A percentile compares a stretch with the other conserved stretches of the same genome.
Conservation (phyloP, 2,113 vertebrate genomes). For the Canis aureus region DNA sequence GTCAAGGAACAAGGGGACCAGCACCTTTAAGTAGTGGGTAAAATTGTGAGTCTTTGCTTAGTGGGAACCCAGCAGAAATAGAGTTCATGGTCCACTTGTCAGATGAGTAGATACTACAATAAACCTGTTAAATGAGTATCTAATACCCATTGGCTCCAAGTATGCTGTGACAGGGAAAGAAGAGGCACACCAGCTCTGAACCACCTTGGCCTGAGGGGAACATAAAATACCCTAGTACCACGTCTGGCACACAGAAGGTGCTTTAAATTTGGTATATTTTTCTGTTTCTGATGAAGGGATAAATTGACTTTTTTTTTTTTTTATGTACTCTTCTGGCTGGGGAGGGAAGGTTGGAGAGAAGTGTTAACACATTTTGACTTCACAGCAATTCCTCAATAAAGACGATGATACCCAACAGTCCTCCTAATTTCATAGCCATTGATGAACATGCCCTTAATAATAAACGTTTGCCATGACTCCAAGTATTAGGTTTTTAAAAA, state of each 20-base stretch:
- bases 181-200: neutral
- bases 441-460: neutral
- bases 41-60: conserved; percentile 68
- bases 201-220: neutral
- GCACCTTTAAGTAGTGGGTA: conserved; percentile 27
- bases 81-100: conserved; percentile 77
- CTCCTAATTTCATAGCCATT: neutral
- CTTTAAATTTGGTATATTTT: neutral
- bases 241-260: neutral
- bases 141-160: neutral
- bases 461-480: neutral
- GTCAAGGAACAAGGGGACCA: neutral
- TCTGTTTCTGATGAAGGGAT: neutral
- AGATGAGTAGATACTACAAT: conserved; percentile 73
- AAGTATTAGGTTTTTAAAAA: neutral
- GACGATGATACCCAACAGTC: neutral
- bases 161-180: neutral
- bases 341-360: neutral
- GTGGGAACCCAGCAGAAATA: conserved; percentile 79
- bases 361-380: neutral
- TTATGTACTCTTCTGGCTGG: neutral
- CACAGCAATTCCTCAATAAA: neutral
- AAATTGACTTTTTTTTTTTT: neutral
- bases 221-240: neutral
- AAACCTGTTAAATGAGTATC: conserved; percentile 82